Percentiles rank a stretch among this genome's conserved stretches.
These are phyloP conservation scores for Anolis sagrei DNA, from an alignment of 2,113 vertebrate species.

Conservation along the genomic window DNA sequence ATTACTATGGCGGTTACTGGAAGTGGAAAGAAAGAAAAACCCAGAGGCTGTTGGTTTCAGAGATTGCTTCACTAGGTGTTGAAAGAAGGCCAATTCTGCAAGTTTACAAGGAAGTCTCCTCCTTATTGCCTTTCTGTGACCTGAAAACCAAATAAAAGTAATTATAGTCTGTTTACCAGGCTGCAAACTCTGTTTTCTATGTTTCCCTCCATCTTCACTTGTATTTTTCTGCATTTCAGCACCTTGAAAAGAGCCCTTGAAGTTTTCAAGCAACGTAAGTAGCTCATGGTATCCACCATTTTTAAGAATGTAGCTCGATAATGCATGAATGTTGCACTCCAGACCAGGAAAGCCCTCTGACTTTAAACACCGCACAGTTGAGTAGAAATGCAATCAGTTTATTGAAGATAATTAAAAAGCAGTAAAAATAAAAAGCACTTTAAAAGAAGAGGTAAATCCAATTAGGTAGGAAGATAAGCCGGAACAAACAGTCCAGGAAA, in stretches of 20 bases:
- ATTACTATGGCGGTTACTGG: too few relatives aligned
- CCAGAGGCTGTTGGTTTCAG: background rate
- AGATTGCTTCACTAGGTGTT: background rate
- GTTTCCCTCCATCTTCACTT: background rate
- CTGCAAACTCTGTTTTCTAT: slow-evolving; percentile 23
- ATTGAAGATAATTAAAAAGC: too few relatives aligned
- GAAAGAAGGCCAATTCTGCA: background rate
- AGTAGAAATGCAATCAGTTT: too few relatives aligned
- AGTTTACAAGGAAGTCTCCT: background rate
- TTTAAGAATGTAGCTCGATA: background rate
- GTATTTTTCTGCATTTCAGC: slow-evolving; percentile 74
- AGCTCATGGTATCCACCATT: background rate
- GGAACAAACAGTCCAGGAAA: too few relatives aligned
- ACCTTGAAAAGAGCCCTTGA: slow-evolving; percentile 91
- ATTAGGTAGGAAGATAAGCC: too few relatives aligned
- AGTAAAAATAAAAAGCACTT: too few relatives aligned
- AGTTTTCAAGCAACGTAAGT: slow-evolving; percentile 94
- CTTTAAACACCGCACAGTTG: too few relatives aligned
- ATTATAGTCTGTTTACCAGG: background rate
- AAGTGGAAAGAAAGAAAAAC: background rate
- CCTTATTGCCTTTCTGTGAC: background rate
- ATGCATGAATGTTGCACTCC: too few relatives aligned
- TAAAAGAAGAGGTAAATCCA: too few relatives aligned
- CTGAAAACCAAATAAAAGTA: background rate
- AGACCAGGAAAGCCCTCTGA: too few relatives aligned